These are phyloP conservation scores for Seriola rivoliana DNA, from an alignment of 2,113 vertebrate species.

Conservation along the genomic window DNA sequence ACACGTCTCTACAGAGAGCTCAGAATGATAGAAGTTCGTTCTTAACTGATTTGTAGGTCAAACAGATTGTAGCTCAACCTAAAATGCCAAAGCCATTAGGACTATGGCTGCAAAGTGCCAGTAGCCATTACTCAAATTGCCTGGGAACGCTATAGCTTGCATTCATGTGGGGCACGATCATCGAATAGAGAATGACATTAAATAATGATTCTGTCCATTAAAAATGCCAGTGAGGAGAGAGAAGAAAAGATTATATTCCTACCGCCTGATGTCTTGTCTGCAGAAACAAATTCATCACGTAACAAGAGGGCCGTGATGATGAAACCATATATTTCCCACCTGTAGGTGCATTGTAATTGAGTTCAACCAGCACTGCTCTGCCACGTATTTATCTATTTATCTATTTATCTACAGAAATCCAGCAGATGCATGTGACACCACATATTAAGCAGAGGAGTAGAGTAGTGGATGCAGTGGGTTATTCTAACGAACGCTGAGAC, in stretches of 20 bases:
- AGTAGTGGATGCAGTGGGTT: not conserved
- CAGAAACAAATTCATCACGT: not conserved
- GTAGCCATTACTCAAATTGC: not conserved
- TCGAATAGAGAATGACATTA: not conserved
- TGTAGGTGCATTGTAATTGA: not conserved
- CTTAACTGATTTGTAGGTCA: constrained; percentile 10
- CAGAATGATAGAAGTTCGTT: constrained; percentile 1
- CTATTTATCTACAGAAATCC: not conserved
- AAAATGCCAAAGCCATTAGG: constrained; percentile 37
- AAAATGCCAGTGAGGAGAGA: not conserved
- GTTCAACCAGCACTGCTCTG: not conserved
- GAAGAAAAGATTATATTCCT: not conserved
- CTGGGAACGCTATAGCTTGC: not conserved
- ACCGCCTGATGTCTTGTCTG: not conserved
- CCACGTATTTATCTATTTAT: not conserved
- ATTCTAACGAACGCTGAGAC: constrained; percentile 36
- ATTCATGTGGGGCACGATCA: not conserved
- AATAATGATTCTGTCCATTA: constrained; percentile 4
- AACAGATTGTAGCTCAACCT: constrained; percentile 31
- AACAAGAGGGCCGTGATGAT: not conserved
- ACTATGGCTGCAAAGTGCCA: constrained; percentile 18
- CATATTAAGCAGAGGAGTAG: not conserved
- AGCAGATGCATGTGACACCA: not conserved
- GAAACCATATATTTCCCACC: not conserved
- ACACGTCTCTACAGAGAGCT: not conserved